Conservation (phyloP, 1,140 invertebrate species). For the Brachionus manjavacas region DNA sequence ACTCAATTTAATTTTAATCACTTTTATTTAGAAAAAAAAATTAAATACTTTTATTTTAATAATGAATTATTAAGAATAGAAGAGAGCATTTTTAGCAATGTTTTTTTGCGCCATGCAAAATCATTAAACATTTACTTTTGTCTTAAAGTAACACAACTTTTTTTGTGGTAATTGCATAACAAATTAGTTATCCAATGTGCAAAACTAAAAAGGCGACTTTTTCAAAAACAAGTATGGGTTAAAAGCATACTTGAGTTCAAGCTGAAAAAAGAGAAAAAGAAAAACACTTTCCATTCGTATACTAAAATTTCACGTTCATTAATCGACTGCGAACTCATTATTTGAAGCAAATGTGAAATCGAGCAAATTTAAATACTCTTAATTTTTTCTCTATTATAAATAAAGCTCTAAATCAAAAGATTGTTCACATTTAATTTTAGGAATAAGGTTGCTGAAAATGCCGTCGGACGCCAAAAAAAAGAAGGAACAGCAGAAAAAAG, state of each 20-base stretch:
- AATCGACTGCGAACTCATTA: background rate
- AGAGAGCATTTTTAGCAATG: background rate
- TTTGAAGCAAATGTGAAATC: background rate
- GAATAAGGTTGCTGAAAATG: background rate
- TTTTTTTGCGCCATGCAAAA: background rate
- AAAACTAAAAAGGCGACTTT: background rate
- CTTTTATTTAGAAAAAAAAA: too few relatives aligned
- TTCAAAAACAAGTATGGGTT: background rate
- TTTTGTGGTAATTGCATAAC: background rate
- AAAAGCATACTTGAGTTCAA: background rate
- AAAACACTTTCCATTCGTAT: background rate
- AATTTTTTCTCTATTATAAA: constrained; percentile 1
- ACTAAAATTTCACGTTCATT: background rate
- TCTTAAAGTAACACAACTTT: background rate
- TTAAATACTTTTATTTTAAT: too few relatives aligned
- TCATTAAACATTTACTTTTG: background rate
- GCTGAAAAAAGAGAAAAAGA: background rate
- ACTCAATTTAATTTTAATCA: too few relatives aligned
- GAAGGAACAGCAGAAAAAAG: constrained; percentile 41
- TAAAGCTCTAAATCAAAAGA: background rate
- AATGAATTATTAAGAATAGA: background rate
- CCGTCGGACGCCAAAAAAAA: constrained; percentile 42
- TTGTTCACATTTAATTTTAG: background rate
- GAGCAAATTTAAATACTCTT: background rate
- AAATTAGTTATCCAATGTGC: background rate